These are phyloP conservation scores for Plebejus melissa DNA, from an alignment of 2,888 invertebrate genomes.

Conservation along the genomic window DNA sequence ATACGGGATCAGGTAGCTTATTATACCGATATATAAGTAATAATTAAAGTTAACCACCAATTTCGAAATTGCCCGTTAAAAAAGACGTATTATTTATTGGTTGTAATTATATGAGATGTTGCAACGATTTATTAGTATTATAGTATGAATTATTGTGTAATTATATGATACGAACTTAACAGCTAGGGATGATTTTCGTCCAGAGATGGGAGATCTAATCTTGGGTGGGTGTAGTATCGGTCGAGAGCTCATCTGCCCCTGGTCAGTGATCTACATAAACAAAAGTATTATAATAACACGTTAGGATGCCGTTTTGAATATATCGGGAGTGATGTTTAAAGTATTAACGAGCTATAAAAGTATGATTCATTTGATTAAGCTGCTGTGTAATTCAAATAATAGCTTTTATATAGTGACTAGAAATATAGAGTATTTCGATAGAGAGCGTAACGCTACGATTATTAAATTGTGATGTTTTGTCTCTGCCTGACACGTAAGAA, in stretches of 20 bases:
- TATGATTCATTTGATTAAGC: constrained; percentile 10
- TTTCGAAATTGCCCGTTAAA: constrained; percentile 75
- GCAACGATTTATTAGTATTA: constrained; percentile 76
- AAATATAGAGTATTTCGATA: too few relatives aligned
- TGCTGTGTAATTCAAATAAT: not conserved
- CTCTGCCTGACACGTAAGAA: too few relatives aligned
- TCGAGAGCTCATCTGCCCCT: not conserved
- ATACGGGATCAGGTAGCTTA: constrained; percentile 77
- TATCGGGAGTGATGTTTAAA: not conserved
- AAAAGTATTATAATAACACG: constrained; percentile 1
- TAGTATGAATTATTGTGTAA: constrained; percentile 79
- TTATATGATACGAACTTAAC: constrained; percentile 44
- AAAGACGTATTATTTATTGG: constrained; percentile 79
- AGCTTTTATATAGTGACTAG: too few relatives aligned
- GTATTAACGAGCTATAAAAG: not conserved
- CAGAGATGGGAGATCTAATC: not conserved
- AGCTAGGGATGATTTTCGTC: constrained; percentile 5
- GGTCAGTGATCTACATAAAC: constrained; percentile 6
- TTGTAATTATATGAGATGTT: constrained; percentile 62
- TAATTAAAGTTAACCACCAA: constrained; percentile 66
- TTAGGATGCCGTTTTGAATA: not conserved
- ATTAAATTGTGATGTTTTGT: too few relatives aligned
- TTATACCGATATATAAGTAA: constrained; percentile 77
- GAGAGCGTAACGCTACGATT: too few relatives aligned
- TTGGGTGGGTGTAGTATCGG: not conserved